A percentile compares a stretch with the other conserved stretches of the same genome.
Evolutionary conservation across 2,797 vertebrate species (phyloP).

Genomic region (Nannoperca obscura): DNA sequence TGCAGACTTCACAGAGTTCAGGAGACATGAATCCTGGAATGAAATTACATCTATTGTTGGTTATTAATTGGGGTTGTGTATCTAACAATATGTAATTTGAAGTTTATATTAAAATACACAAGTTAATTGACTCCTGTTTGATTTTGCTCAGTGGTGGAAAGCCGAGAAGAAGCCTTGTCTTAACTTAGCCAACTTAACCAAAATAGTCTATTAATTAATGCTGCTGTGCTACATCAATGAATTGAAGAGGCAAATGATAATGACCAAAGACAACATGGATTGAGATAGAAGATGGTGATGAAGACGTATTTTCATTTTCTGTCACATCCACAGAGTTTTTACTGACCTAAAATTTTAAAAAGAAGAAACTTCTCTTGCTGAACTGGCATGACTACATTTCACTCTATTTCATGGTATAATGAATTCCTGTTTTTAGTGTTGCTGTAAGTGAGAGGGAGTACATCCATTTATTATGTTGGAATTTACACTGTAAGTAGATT

Average conservation of each 20-base stretch:
- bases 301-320: background rate
- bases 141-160: slow-evolving; percentile 23
- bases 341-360: background rate
- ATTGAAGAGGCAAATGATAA: slow-evolving; percentile 17
- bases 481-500: background rate
- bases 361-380: background rate
- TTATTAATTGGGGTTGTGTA: background rate
- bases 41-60: background rate
- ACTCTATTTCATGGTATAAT: background rate
- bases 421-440: background rate
- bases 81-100: background rate
- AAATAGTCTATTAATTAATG: slow-evolving; percentile 24
- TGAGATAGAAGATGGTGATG: background rate
- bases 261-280: slow-evolving; percentile 11
- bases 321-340: background rate
- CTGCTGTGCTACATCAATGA: slow-evolving; percentile 2
- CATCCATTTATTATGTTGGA: background rate
- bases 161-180: slow-evolving; percentile 17
- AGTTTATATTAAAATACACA: background rate
- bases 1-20: background rate
- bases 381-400: background rate
- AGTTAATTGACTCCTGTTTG: background rate
- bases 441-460: background rate
- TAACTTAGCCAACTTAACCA: slow-evolving; percentile 11
- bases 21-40: background rate